These are phyloP conservation scores for Drosophila borborema DNA, from an alignment of 2,888 invertebrate genomes.

Conservation along the genomic window DNA sequence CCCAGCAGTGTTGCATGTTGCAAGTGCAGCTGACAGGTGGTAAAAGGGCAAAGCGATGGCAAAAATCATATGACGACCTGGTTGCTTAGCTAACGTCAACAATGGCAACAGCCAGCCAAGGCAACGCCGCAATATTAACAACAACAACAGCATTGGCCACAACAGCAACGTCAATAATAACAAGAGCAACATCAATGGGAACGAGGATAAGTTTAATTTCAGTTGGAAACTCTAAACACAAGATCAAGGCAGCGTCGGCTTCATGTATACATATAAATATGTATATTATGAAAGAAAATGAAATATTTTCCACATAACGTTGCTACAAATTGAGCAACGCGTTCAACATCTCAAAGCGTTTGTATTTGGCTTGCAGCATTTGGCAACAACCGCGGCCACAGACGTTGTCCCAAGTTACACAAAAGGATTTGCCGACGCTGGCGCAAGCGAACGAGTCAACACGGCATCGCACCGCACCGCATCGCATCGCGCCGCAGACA, in stretches of 20 bases:
- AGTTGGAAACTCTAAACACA: conserved; percentile 35
- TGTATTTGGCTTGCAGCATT: conserved; percentile 58
- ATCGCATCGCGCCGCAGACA: conserved; percentile 15
- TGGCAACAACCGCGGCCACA: conserved; percentile 46
- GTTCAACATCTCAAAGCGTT: conserved; percentile 58
- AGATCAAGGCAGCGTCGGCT: conserved; percentile 59
- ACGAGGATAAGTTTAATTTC: conserved; percentile 27
- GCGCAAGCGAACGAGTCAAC: conserved; percentile 38
- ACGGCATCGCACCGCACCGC: conserved; percentile 8
- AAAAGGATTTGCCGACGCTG: conserved; percentile 68
- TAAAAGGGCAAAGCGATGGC: conserved; percentile 40
- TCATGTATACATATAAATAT: conserved; percentile 28
- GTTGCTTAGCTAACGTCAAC: conserved; percentile 58
- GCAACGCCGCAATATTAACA: conserved; percentile 55
- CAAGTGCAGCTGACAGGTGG: conserved; percentile 74
- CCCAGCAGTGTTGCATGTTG: conserved; percentile 59
- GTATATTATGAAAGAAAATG: conserved; percentile 47
- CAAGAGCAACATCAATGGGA: conserved; percentile 18
- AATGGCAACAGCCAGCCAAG: conserved; percentile 48
- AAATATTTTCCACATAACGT: conserved; percentile 56
- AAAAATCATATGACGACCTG: conserved; percentile 61
- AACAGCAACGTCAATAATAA: conserved; percentile 18
- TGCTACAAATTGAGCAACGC: conserved; percentile 60
- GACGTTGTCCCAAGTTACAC: conserved; percentile 75
- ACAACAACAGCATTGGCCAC: conserved; percentile 6